Evolutionary conservation across 2,113 vertebrate genomes (phyloP).

Genomic region (Malurus alboscapulatus): DNA sequence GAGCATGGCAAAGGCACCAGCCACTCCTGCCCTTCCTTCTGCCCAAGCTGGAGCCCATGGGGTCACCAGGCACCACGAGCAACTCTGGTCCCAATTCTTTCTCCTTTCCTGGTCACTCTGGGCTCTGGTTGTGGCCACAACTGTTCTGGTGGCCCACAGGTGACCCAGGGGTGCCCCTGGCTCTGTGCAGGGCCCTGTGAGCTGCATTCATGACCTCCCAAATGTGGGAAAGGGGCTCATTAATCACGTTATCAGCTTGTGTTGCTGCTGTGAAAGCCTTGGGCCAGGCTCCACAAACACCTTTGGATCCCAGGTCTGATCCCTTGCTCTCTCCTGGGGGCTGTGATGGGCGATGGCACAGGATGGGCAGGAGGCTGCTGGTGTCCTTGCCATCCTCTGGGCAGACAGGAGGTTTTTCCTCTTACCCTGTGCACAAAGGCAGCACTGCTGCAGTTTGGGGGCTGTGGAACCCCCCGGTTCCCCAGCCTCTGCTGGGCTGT

Average conservation of each 20-base stretch:
- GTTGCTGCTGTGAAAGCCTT: neutral
- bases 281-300: neutral
- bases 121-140: neutral
- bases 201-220: neutral
- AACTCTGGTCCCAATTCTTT: neutral
- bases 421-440: neutral
- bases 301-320: neutral
- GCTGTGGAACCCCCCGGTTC: neutral
- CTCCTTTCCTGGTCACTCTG: neutral
- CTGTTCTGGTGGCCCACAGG: neutral
- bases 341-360: neutral
- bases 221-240: neutral
- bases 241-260: neutral
- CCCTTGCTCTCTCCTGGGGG: neutral
- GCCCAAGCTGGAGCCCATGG: neutral
- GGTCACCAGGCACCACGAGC: neutral
- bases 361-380: neutral
- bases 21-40: neutral
- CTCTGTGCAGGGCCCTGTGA: neutral
- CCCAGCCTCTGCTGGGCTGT: neutral
- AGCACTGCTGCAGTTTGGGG: too few species aligned
- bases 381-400: neutral
- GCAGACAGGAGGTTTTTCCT: neutral
- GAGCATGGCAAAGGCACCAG: neutral
- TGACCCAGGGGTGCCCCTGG: neutral